A percentile compares a stretch with the other conserved stretches of the same genome.
Evolutionary conservation across 2,888 invertebrate genomes (phyloP).

Genomic region (Schizaphis graminum): DNA sequence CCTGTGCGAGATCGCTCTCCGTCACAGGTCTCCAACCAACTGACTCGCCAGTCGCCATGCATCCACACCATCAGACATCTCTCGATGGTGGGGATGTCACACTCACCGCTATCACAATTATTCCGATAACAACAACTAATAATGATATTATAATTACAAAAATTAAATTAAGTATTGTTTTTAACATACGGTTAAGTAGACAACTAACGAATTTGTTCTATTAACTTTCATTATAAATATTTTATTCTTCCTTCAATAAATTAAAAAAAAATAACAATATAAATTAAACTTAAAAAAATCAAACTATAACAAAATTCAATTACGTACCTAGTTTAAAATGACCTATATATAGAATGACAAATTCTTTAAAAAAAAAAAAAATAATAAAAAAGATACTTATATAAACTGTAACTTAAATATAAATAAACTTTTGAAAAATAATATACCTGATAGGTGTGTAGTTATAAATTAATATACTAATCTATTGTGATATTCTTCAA

Average conservation of each 20-base stretch:
- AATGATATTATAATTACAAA: too few species aligned
- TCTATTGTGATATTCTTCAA: background rate
- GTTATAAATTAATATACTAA: background rate
- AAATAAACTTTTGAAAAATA: background rate
- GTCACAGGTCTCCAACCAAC: too few species aligned
- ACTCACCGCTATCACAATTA: too few species aligned
- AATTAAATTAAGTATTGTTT: too few species aligned
- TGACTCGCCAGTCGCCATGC: too few species aligned
- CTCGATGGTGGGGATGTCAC: too few species aligned
- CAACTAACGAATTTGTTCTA: constrained; percentile 4
- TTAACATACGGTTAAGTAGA: too few species aligned
- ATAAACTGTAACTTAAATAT: background rate
- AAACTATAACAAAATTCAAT: constrained; percentile 3
- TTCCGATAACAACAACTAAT: too few species aligned
- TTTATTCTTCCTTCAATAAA: constrained; percentile 19
- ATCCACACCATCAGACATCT: too few species aligned
- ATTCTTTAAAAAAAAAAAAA: background rate
- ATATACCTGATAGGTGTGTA: too few species aligned
- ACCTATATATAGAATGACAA: background rate
- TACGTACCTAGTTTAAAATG: background rate
- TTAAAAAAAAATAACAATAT: background rate
- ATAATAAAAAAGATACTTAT: background rate
- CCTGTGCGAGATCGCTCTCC: too few species aligned
- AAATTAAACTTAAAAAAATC: background rate
- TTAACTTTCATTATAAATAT: background rate